Conservation (phyloP, 1,140 invertebrate species). For the Tetramorium simillimum region DNA sequence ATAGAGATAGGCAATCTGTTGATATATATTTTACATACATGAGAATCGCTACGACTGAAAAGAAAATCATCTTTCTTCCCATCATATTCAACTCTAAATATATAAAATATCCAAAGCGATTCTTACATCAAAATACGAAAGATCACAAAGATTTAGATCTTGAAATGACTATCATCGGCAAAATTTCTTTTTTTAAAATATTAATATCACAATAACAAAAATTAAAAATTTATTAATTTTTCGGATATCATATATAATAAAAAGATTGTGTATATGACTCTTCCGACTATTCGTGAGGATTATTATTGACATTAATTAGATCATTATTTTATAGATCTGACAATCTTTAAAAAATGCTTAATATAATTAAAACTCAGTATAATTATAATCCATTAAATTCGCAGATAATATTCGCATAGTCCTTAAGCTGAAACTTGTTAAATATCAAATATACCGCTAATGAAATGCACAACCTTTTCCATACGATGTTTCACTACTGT, state of each 20-base stretch:
- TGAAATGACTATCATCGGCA: neutral
- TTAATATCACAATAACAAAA: neutral
- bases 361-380: neutral
- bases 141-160: neutral
- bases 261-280: neutral
- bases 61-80: neutral
- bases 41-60: neutral
- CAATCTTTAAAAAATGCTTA: conserved; percentile 2
- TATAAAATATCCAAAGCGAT: neutral
- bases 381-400: conserved; percentile 7
- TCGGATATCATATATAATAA: neutral
- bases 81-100: neutral
- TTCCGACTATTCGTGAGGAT: neutral
- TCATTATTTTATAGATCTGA: neutral
- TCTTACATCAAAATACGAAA: neutral
- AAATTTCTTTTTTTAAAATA: neutral
- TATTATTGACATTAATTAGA: neutral
- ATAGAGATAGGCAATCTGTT: conserved; percentile 2
- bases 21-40: neutral
- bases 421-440: neutral
- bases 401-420: neutral
- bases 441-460: conserved; percentile 36
- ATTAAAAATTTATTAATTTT: neutral
- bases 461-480: conserved; percentile 22
- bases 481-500: conserved; percentile 7